Evolutionary conservation across 2,888 invertebrate species (phyloP).

Genomic region (Eupsilia transversa): DNA sequence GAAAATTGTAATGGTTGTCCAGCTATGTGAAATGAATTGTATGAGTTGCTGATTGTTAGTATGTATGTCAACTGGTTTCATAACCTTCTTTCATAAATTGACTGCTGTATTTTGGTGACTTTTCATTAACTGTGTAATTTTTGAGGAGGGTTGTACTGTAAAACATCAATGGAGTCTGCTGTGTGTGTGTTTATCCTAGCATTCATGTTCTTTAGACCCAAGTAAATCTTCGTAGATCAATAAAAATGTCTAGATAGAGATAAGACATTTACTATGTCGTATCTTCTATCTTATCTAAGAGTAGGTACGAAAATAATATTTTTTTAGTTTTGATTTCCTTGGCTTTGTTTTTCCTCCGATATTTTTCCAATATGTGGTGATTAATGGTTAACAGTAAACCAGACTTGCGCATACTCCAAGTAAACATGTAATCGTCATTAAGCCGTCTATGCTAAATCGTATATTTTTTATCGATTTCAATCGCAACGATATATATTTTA

Average conservation of each 20-base stretch:
- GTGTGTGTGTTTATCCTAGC: no score
- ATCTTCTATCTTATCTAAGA: no score
- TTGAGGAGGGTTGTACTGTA: neutral
- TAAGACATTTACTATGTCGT: no score
- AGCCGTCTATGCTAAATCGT: slow-evolving; percentile 67
- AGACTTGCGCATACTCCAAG: slow-evolving; percentile 20
- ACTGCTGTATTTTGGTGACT: no score
- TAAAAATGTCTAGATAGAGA: no score
- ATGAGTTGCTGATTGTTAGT: neutral
- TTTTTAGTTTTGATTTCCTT: neutral
- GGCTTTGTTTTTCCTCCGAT: neutral
- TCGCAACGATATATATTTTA: slow-evolving; percentile 74
- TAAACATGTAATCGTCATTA: slow-evolving; percentile 59
- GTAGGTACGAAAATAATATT: no score
- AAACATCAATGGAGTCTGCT: neutral
- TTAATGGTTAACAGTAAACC: slow-evolving; percentile 6
- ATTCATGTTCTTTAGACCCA: neutral
- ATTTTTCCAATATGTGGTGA: slow-evolving; percentile 4
- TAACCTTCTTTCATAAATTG: no score
- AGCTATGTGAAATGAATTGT: slow-evolving; percentile 3
- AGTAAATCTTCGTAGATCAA: neutral
- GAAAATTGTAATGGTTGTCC: slow-evolving; percentile 18
- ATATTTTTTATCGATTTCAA: slow-evolving; percentile 70
- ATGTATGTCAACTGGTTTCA: neutral
- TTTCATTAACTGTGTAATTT: no score